phyloP scores from a whole-genome alignment of 2,113 vertebrate species.

The Rana temporaria region DNA sequence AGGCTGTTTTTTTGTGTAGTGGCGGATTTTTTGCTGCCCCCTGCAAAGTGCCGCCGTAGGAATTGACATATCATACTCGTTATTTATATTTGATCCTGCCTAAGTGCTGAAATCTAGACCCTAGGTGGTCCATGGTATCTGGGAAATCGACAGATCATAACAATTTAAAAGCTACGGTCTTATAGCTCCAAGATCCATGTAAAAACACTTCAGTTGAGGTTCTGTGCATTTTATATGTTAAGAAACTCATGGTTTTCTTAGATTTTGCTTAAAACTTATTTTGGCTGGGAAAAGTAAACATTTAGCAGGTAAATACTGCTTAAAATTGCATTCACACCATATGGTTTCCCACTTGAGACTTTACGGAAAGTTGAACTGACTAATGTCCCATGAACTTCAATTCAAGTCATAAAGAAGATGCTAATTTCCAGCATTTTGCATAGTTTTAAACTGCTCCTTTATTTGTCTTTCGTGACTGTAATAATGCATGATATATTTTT shows the following conservation, averaged over 20 bases:
- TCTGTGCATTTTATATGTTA: no score
- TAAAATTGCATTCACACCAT: conserved; percentile 38
- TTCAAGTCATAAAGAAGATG: conserved; percentile 43
- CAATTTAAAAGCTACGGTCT: no score
- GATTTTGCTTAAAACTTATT: not conserved
- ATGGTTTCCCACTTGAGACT: conserved; percentile 44
- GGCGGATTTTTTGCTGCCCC: no score
- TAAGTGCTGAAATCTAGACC: no score
- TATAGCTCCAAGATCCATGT: no score
- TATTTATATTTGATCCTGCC: no score
- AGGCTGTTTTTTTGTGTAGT: no score
- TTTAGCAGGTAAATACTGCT: conserved; percentile 46
- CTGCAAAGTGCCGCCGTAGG: no score
- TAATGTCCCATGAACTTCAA: conserved; percentile 53
- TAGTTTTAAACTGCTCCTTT: conserved; percentile 41
- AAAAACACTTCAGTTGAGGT: no score
- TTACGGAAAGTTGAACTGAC: conserved; percentile 39
- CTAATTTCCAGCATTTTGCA: conserved; percentile 45
- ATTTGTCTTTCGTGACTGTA: conserved; percentile 51
- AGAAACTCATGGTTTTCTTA: not conserved
- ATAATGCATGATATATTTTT: conserved; percentile 50
- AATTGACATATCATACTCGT: no score
- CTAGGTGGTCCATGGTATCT: no score
- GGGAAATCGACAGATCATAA: no score
- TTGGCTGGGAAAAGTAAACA: conserved; percentile 22